A percentile compares a stretch with the other conserved stretches of the same genome.
Evolutionary conservation across 1,140 invertebrate genomes (phyloP).

Genomic region (Drosophila nikananu): DNA sequence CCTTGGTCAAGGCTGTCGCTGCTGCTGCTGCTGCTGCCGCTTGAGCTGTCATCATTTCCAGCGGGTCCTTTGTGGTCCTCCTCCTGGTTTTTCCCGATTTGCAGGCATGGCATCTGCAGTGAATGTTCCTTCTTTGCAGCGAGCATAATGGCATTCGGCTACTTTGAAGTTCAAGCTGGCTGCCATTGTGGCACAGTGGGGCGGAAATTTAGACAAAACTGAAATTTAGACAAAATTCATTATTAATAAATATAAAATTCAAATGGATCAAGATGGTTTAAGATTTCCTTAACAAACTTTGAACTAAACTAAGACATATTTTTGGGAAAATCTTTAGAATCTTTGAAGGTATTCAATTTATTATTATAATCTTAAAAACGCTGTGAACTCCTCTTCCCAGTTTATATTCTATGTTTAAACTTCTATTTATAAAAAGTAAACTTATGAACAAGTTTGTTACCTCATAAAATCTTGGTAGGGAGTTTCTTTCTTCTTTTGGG

Average conservation of each 20-base stretch:
- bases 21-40: background rate
- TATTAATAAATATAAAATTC: too few species aligned
- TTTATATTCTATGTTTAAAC: background rate
- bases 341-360: background rate
- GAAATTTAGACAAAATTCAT: too few species aligned
- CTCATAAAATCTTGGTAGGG: background rate
- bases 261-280: too few species aligned
- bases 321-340: too few species aligned
- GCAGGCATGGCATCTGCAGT: constrained; percentile 49
- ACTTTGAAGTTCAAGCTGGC: constrained; percentile 62
- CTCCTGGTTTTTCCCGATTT: constrained; percentile 22
- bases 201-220: background rate
- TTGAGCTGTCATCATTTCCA: constrained; percentile 46
- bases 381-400: too few species aligned
- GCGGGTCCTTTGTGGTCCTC: constrained; percentile 39
- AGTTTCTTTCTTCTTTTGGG: background rate
- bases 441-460: background rate
- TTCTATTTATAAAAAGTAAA: background rate
- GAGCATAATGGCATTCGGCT: constrained; percentile 62
- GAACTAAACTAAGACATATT: too few species aligned
- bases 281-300: too few species aligned
- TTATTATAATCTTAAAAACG: background rate
- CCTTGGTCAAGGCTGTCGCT: constrained; percentile 71
- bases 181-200: constrained; percentile 22
- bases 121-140: constrained; percentile 37